These are phyloP conservation scores for Xiphias gladius DNA, from an alignment of 2,113 vertebrate species.

Conservation along the genomic window DNA sequence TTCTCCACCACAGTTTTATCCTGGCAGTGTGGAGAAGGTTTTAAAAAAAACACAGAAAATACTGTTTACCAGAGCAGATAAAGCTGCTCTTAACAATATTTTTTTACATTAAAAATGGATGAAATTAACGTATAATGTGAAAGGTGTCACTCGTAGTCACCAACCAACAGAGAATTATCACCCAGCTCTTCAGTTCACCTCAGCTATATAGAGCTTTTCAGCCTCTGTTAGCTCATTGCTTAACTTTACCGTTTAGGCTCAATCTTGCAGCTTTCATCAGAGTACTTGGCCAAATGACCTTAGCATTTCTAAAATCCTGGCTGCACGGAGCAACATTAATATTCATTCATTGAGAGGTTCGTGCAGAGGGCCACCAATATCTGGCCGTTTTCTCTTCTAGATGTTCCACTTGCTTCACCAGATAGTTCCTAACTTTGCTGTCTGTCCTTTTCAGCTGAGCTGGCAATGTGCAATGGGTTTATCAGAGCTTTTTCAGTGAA, in stretches of 20 bases:
- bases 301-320: neutral
- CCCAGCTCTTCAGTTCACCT: neutral
- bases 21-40: too few relatives aligned
- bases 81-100: too few relatives aligned
- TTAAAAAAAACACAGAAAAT: too few relatives aligned
- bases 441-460: too few relatives aligned
- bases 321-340: neutral
- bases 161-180: neutral
- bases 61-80: too few relatives aligned
- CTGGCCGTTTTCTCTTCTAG: neutral
- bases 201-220: neutral
- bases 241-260: neutral
- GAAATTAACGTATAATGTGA: neutral
- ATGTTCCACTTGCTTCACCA: neutral
- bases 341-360: neutral
- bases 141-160: neutral
- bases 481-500: too few relatives aligned
- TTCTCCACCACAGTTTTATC: too few relatives aligned
- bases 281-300: neutral
- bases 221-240: neutral
- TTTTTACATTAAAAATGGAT: neutral
- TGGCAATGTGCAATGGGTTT: too few relatives aligned
- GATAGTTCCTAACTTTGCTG: neutral
- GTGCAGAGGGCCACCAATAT: neutral
- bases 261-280: too few relatives aligned